Base-by-base conservation (phyloP, 2,888 invertebrate species). In the Chrysomela aeneicollis region DNA sequence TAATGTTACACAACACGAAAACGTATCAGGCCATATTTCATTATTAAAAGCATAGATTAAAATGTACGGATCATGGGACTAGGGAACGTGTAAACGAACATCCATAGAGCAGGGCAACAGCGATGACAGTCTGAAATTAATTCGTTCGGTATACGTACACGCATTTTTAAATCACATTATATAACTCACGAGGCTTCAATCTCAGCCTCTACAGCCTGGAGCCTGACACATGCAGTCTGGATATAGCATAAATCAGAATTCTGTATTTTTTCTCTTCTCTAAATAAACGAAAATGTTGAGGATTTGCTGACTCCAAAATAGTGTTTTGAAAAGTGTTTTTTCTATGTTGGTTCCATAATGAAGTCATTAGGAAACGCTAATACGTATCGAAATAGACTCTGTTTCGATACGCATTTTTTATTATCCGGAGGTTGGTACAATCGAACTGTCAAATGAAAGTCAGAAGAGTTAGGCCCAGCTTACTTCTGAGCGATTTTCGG, bases 1-100 rank as follows among this genome's bases (percentile, higher is more conserved):
- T 63, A 59, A 63, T 63, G 63, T 63, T 59, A 59, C 63, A 59
- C 47, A 63, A 59, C 63, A 59, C 47, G 59, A 59, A 63, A 63
- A 63, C 59, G 59, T 59, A 63, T 58, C 59, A 21, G 54, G 51
- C 46, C 58, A 63, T 63, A 59, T 53, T 58, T 63, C 63, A 63
- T 63, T 59, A 63, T 63, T 63, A 63, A 52, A 50, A 15, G 50
- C 37, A 57, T 26, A 37, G 62, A 62, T 62, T 62, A 62, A 62
- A 62, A 62, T 32, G 50, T 37, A 51, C 51, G 62, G 51, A 47
- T 30, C 37, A 47, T 4, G 32, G 62, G 57, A 61, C 22, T 42
- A 50, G 51, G 51, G 57, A 62, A 50, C 32, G 51, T 62, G 51
- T 51, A 62, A 62, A 50, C 32, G 51, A 50, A 50, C 50, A 22